These are phyloP conservation scores for Mixornis gularis DNA, from an alignment of 2,113 vertebrate genomes.

Conservation along the genomic window DNA sequence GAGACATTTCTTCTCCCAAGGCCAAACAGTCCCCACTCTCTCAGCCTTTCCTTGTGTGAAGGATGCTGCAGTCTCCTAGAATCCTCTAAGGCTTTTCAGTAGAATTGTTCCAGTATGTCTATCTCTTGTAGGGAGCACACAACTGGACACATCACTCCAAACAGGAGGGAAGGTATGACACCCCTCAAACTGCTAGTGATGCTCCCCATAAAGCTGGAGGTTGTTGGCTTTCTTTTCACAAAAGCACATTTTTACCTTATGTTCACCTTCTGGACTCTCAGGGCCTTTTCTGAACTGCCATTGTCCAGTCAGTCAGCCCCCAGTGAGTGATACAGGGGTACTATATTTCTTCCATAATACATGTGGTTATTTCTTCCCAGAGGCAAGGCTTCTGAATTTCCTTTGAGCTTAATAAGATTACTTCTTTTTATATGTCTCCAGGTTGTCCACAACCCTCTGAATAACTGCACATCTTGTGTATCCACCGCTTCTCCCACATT, in stretches of 20 bases:
- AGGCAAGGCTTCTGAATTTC: background rate
- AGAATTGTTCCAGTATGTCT: background rate
- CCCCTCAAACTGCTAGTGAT: background rate
- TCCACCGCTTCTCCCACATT: background rate
- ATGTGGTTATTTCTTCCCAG: background rate
- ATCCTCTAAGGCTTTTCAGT: background rate
- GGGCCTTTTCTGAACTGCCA: background rate
- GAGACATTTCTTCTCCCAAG: background rate
- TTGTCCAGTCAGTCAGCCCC: background rate
- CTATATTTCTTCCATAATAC: background rate
- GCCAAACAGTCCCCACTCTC: background rate
- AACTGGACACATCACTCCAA: background rate
- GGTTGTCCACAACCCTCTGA: fast-evolving
- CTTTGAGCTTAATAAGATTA: background rate
- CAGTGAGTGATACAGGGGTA: background rate
- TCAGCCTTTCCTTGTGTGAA: background rate
- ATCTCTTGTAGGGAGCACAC: background rate
- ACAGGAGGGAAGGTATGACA: background rate
- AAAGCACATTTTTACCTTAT: background rate
- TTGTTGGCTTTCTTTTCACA: background rate
- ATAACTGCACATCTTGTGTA: background rate
- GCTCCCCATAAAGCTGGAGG: background rate
- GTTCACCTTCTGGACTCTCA: background rate
- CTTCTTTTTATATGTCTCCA: background rate
- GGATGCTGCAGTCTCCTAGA: background rate